Conservation (phyloP, 2,797 vertebrate genomes). For the Leptatherina wallacei region DNA sequence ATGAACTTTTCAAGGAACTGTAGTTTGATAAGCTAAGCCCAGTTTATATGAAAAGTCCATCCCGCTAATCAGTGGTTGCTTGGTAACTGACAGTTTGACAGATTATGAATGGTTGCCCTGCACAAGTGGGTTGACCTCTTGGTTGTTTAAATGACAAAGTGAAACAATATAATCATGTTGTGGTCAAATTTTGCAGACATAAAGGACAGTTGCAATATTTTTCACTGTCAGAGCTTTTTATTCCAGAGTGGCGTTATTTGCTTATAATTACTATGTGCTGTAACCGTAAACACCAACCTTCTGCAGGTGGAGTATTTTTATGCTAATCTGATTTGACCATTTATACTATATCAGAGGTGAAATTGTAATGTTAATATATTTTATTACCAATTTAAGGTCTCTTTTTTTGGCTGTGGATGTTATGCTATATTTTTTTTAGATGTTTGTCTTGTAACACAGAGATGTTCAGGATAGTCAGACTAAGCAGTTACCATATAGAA, state of each 20-base stretch:
- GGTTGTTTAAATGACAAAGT: conserved; percentile 34
- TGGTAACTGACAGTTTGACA: conserved; percentile 21
- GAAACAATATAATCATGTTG: not conserved
- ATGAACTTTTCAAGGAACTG: conserved; percentile 25
- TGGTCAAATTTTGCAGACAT: not conserved
- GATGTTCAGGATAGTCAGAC: conserved; percentile 7
- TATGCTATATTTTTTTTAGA: not conserved
- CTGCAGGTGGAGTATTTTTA: not conserved
- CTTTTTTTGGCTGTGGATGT: not conserved
- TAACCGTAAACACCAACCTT: not conserved
- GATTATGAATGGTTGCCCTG: conserved; percentile 29
- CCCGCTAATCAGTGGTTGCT: conserved; percentile 28
- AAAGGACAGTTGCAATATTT: not conserved
- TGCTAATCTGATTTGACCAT: not conserved
- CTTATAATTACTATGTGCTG: not conserved
- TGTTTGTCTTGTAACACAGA: conserved; percentile 4
- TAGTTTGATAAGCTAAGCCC: not conserved
- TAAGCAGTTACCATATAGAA: conserved; percentile 19
- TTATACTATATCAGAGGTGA: not conserved
- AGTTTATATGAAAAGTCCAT: not conserved
- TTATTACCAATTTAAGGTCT: not conserved
- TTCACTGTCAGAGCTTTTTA: not conserved
- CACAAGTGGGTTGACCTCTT: conserved; percentile 27
- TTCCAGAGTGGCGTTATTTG: not conserved
- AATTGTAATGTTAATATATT: too few species aligned